Evolutionary conservation across 37 sponge, comb jelly and placozoan species (phyloP).

Genomic region (Corticium candelabrum): DNA sequence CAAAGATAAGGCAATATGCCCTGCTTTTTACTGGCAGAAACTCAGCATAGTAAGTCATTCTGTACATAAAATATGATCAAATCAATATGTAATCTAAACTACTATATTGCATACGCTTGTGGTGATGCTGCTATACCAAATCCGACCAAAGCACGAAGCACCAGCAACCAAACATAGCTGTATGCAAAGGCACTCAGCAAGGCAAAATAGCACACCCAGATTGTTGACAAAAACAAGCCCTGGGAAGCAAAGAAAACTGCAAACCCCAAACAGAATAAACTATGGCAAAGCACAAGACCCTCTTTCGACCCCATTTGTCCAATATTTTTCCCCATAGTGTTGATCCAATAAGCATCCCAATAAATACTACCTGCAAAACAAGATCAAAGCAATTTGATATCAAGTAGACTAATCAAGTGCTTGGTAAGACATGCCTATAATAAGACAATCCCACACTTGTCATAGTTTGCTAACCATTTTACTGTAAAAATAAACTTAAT

Average conservation of each 20-base stretch:
- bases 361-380: neutral
- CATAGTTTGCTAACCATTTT: too few species aligned
- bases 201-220: slow-evolving; percentile 16
- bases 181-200: slow-evolving; percentile 32
- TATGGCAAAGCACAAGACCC: neutral
- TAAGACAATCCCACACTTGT: too few species aligned
- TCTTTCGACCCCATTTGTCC: neutral
- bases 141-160: slow-evolving; percentile 20
- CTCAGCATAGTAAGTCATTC: slow-evolving; percentile 13
- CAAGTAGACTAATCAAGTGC: too few species aligned
- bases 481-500: too few species aligned
- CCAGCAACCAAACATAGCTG: slow-evolving; percentile 21
- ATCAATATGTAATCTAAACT: neutral
- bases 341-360: neutral
- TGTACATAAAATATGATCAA: neutral
- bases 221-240: slow-evolving; percentile 1
- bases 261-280: neutral
- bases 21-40: slow-evolving; percentile 16
- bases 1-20: slow-evolving; percentile 1
- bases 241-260: neutral
- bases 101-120: slow-evolving; percentile 14
- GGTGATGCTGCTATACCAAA: slow-evolving; percentile 12
- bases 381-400: too few species aligned
- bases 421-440: too few species aligned
- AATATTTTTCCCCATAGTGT: neutral